Base-by-base conservation (phyloP, 2,113 vertebrate genomes). In the Labeo rohita region DNA sequence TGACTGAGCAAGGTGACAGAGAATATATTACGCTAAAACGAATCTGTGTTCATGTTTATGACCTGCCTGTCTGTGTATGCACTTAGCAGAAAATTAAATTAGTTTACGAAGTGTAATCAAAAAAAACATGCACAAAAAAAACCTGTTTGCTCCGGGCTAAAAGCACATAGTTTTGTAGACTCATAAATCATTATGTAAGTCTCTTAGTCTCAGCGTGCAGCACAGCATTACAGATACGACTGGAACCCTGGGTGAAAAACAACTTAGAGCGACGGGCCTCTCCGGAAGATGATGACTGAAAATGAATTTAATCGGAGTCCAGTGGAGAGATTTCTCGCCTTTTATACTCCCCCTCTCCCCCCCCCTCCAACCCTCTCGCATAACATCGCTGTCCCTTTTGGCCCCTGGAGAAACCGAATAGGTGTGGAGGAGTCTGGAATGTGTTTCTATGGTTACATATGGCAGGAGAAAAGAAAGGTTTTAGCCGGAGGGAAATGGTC, bases 381-480 rank as follows among this genome's bases (percentile, higher is more conserved):
- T 68, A 52, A 82, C 80, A 82, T 68, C 6, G 63, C 45, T 82
- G 80, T 82, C 80, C 63, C 45, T 82, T 52, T 52, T 77, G 63
- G 45, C 80, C 78, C 61, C 63, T n/a, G 47, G 63, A 68, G 63
- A 36, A 82, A 82, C 47, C 0, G 80, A 82, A 68, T 70, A 82
- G 80, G 81, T 56, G 68, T 54, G 66, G 81, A 83, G 21, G 81
- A 73, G 81, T 39, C 65, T 56, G 18, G 81, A 66, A 83, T 54
- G 49, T 52, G 73, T 83, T 83, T 88, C 79, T 59, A 83, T 88
- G 73, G 79, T 50, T 88, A 72, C 79, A 9, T 76, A 18, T 83
- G 80, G 43, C 75, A 78, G 47, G 12, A 36, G 70, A 63, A 21
- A 18, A 21, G 66, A 66, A 52, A 66, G 59, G 12, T 59, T 86